phyloP scores from a whole-genome alignment of 2,113 vertebrate species.

The Hiodon alosoides region DNA sequence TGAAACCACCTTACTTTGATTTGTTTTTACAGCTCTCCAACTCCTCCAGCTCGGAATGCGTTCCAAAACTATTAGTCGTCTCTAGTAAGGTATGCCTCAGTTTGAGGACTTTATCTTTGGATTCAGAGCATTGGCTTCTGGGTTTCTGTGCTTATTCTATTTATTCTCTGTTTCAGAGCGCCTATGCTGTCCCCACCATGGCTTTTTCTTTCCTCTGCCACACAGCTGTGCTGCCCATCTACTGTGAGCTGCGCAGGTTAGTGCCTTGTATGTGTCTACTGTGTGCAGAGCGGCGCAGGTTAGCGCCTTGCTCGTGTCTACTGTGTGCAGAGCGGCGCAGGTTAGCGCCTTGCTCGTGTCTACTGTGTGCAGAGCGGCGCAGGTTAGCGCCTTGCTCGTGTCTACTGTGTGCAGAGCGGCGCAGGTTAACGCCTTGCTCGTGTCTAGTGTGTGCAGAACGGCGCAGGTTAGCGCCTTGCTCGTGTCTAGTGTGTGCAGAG shows the following conservation, averaged over 20 bases:
- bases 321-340: no score
- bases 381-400: not conserved
- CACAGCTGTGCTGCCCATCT: conserved; percentile 90
- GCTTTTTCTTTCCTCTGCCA: conserved; percentile 98
- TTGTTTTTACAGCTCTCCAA: conserved; percentile 73
- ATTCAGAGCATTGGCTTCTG: not conserved
- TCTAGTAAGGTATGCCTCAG: conserved; percentile 75
- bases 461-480: no score
- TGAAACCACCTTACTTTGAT: conserved; percentile 13
- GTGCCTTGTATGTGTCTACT: conserved; percentile 20
- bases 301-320: no score
- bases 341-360: not conserved
- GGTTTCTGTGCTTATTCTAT: not conserved
- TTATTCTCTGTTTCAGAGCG: conserved; percentile 70
- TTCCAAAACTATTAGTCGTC: conserved; percentile 80
- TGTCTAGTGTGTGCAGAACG: conserved; percentile 72
- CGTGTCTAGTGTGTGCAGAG: no score
- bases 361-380: not conserved
- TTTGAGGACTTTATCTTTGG: not conserved
- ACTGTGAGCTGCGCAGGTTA: conserved; percentile 79
- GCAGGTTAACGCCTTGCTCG: no score
- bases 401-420: not conserved
- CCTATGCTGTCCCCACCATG: conserved; percentile 89
- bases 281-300: not conserved
- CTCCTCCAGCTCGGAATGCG: conserved; percentile 77